phyloP scores from a whole-genome alignment of 2,888 invertebrate genomes.

The Caenorhabditis doughertyi region DNA sequence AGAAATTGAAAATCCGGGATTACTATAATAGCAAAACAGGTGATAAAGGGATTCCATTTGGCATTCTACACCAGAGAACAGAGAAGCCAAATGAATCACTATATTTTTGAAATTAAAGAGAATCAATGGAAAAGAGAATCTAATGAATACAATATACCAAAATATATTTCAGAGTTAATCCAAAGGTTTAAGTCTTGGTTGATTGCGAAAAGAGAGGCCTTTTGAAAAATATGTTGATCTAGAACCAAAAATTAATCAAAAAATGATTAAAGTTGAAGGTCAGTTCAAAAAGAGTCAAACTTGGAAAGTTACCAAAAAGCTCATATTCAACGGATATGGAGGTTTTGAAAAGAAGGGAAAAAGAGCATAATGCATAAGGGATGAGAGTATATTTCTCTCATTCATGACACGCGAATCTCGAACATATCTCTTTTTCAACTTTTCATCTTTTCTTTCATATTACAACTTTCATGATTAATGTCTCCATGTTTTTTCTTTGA shows the following conservation, averaged over 20 bases:
- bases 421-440: slow-evolving; percentile 20
- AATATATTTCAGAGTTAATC: too few species aligned
- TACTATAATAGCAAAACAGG: slow-evolving; percentile 28
- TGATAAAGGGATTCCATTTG: slow-evolving; percentile 8
- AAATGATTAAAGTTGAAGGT: neutral
- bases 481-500: slow-evolving; percentile 30
- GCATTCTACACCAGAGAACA: neutral
- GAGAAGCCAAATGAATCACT: neutral
- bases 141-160: too few species aligned
- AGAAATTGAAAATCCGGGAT: slow-evolving; percentile 9
- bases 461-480: slow-evolving; percentile 58
- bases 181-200: too few species aligned
- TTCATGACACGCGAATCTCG: slow-evolving; percentile 49
- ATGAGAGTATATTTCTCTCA: slow-evolving; percentile 33
- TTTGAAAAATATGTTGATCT: too few species aligned
- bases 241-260: neutral
- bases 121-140: neutral
- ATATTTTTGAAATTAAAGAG: neutral
- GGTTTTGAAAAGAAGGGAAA: neutral
- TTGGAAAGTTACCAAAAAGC: too few species aligned
- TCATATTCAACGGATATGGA: slow-evolving; percentile 16
- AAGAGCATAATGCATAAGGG: slow-evolving; percentile 48
- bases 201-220: too few species aligned
- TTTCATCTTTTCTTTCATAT: slow-evolving; percentile 14
- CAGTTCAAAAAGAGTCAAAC: slow-evolving; percentile 10